Base-by-base conservation (phyloP, 2,113 vertebrate species). In the Cyprinus carpio region DNA sequence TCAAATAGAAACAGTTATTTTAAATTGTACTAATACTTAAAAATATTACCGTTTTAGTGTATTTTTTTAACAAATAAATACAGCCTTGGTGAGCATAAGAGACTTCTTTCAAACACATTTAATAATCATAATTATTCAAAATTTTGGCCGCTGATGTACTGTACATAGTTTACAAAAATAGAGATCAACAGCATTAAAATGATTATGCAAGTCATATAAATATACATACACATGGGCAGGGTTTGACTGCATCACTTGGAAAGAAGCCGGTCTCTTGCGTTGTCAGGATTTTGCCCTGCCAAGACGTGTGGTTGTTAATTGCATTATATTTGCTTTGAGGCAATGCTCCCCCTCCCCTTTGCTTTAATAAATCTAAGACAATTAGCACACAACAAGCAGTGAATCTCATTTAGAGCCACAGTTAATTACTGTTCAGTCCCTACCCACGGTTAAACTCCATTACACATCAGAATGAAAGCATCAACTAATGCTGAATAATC, bases 221-320 rank as follows among this genome's bases (percentile, higher is more conserved):
- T 80, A 88, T 72, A 12, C 87, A 78, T 93, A 99, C 98, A 92
- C 98, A 98, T 4, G 97, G 98, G 82, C 94, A 96, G 13, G 98
- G 98, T 89, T 96, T 97, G 82, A 99, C 97, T 75, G 95, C 94
- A 37, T 97, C 95, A 88, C 96, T 97, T 81, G 97, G 97, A 91
- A 99, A 99, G 93, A 96, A 98, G 91, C 97, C 98, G 90, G 95
- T 94, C 88, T 96, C 96, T 93, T 95, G 95, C 64, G 96, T 97
- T 77, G 92, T 91, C 91, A 96, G 91, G 89, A 97, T 97, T 94
- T 93, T 96, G 86, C 98, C 97, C 98, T 99, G 93, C 71, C 90
- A 92, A 62, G 78, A 85, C 87, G 91, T 90, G 83, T n/a, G 75
- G 85, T 81, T 91, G 92, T 94, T 92, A 92, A 91, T 90, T 86